Evolutionary conservation across 2,113 vertebrate genomes (phyloP).

Genomic region (Eurypyga helias): DNA sequence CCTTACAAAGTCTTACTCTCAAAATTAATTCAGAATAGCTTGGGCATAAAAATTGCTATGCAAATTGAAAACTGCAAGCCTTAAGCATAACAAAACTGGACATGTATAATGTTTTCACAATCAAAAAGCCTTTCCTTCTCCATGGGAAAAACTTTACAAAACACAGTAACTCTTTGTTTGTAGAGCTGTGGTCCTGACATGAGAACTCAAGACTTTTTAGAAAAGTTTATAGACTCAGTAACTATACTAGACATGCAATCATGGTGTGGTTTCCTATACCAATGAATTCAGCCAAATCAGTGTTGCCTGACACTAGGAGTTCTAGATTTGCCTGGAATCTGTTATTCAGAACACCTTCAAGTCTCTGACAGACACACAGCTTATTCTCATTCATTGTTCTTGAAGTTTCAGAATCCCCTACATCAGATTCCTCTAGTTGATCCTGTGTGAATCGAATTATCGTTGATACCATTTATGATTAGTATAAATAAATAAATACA

Average conservation of each 20-base stretch:
- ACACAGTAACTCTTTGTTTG: background rate
- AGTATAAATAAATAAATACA: background rate
- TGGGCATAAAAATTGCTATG: conserved; percentile 20
- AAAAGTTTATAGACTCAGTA: background rate
- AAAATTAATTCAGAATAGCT: conserved; percentile 11
- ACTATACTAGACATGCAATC: background rate
- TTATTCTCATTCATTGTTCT: background rate
- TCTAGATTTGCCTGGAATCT: background rate
- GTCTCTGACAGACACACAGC: background rate
- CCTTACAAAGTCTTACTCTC: background rate
- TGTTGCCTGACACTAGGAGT: background rate
- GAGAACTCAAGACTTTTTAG: background rate
- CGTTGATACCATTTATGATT: background rate
- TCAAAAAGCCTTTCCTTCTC: background rate
- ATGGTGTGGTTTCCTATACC: background rate
- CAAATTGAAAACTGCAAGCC: conserved; percentile 8
- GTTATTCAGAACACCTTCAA: background rate
- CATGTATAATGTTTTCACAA: background rate
- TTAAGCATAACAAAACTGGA: background rate
- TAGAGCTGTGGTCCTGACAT: background rate
- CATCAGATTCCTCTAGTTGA: background rate
- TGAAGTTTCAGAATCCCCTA: background rate
- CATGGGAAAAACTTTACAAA: conserved; percentile 18
- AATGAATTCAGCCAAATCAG: background rate
- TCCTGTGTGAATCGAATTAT: background rate